These are phyloP conservation scores for Hyla sarda DNA, from an alignment of 2,113 vertebrate genomes.

Conservation along the genomic window DNA sequence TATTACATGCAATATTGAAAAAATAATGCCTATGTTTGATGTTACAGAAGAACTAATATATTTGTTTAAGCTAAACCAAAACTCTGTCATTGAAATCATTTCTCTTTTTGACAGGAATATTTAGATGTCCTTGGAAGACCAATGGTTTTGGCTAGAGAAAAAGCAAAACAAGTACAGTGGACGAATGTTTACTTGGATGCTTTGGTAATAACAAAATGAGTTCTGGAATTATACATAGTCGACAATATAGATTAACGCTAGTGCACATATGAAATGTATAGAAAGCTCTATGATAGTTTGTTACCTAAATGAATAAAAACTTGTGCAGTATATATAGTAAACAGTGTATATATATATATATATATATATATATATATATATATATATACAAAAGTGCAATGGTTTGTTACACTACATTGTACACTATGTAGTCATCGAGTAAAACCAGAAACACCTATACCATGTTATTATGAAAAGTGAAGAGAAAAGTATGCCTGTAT, in stretches of 20 bases:
- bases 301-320: not conserved
- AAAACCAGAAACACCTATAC: too few relatives aligned
- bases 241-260: not conserved
- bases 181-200: slow-evolving; percentile 97
- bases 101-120: slow-evolving; percentile 82
- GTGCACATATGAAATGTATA: not conserved
- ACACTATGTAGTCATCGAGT: too few relatives aligned
- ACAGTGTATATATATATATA: not conserved
- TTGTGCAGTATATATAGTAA: too few relatives aligned
- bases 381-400: too few relatives aligned
- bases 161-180: slow-evolving; percentile 97
- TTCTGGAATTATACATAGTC: not conserved
- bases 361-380: not conserved
- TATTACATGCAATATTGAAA: not conserved
- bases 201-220: slow-evolving; percentile 79
- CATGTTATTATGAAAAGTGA: too few relatives aligned
- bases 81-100: slow-evolving; percentile 9
- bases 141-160: slow-evolving; percentile 94
- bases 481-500: too few relatives aligned
- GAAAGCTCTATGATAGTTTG: not conserved
- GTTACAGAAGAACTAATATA: not conserved
- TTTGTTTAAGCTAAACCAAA: not conserved
- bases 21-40: not conserved
- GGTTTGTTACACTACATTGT: too few relatives aligned
- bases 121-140: slow-evolving; percentile 95